A percentile compares a stretch with the other conserved stretches of the same genome.
Conservation (phyloP, 1,140 invertebrate species). For the Caenorhabditis tropicalis region DNA sequence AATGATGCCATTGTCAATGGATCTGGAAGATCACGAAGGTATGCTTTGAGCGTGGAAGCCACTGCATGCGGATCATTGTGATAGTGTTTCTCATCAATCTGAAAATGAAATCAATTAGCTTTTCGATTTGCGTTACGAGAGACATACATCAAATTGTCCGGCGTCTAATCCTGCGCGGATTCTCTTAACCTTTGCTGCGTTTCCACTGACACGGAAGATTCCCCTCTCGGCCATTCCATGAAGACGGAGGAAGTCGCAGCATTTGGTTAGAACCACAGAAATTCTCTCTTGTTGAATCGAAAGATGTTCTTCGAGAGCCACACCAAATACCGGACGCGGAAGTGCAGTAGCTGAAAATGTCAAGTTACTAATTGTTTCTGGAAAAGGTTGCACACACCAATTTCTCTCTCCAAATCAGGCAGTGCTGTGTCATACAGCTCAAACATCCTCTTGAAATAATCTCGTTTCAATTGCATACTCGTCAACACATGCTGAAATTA, state of each 20-base stretch:
- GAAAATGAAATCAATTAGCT: neutral
- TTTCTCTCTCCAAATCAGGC: slow-evolving; percentile 4
- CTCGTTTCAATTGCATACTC: neutral
- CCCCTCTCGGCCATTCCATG: slow-evolving; percentile 46
- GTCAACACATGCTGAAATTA: slow-evolving; percentile 36
- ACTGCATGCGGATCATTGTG: slow-evolving; percentile 49
- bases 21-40: slow-evolving; percentile 51
- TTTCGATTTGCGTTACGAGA: neutral
- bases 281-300: slow-evolving; percentile 10
- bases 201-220: slow-evolving; percentile 54
- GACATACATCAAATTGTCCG: slow-evolving; percentile 51
- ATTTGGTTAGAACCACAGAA: slow-evolving; percentile 46
- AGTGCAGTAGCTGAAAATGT: slow-evolving; percentile 50
- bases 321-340: slow-evolving; percentile 51
- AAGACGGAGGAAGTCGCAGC: slow-evolving; percentile 43
- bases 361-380: neutral
- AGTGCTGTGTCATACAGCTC: slow-evolving; percentile 35
- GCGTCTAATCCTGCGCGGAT: slow-evolving; percentile 53
- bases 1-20: slow-evolving; percentile 46
- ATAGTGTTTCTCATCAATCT: slow-evolving; percentile 26
- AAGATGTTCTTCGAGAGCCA: slow-evolving; percentile 47
- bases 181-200: slow-evolving; percentile 48
- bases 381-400: slow-evolving; percentile 20
- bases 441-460: slow-evolving; percentile 5
- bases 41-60: slow-evolving; percentile 50